phyloP scores from a whole-genome alignment of 1,140 invertebrate genomes.

The Solen grandis region DNA sequence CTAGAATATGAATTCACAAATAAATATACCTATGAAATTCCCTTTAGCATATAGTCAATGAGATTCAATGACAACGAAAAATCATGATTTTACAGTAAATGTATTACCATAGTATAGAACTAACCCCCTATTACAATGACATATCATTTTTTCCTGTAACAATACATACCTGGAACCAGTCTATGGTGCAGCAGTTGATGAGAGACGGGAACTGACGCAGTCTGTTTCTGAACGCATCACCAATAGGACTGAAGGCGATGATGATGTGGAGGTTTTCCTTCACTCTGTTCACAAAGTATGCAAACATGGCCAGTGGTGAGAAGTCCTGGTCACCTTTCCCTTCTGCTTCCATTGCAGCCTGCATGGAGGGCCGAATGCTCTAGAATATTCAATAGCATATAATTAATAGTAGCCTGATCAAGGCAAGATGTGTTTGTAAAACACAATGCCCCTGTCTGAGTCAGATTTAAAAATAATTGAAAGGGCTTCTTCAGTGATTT shows the following conservation, averaged over 20 bases:
- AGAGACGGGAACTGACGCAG: constrained; percentile 81
- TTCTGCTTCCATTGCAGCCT: constrained; percentile 47
- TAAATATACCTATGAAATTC: no score
- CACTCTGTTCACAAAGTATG: constrained; percentile 80
- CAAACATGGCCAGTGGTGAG: constrained; percentile 79
- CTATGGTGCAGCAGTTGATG: constrained; percentile 82
- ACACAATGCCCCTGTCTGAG: background rate
- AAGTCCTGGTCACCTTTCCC: constrained; percentile 78
- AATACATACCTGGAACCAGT: constrained; percentile 82
- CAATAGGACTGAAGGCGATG: constrained; percentile 81
- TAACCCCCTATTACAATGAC: no score
- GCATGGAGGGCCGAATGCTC: constrained; percentile 77
- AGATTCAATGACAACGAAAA: no score
- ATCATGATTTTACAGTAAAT: no score
- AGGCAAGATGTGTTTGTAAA: no score
- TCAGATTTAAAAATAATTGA: no score
- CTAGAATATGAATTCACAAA: no score
- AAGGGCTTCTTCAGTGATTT: no score
- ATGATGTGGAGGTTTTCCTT: constrained; percentile 81
- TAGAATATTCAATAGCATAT: constrained; percentile 52
- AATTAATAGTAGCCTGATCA: background rate
- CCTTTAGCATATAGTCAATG: no score
- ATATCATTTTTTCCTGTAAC: background rate
- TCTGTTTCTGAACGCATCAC: constrained; percentile 80
- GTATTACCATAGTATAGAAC: no score